These are phyloP conservation scores for Marronus borbonicus DNA, from an alignment of 2,888 invertebrate species.

Conservation along the genomic window DNA sequence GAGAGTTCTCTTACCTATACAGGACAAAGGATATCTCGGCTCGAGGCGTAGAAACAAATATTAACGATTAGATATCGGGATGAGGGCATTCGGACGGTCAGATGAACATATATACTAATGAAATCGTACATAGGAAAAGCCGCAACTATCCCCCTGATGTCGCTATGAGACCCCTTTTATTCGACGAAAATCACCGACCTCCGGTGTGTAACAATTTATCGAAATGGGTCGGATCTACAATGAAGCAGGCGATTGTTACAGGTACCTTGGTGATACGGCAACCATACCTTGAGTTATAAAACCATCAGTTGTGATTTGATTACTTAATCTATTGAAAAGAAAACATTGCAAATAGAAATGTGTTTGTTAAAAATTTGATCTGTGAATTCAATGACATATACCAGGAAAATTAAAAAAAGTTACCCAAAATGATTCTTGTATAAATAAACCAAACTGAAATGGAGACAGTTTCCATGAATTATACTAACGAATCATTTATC, in stretches of 20 bases:
- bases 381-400: no score
- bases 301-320: no score
- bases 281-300: no score
- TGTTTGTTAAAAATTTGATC: no score
- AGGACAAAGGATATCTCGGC: conserved; percentile 11
- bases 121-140: conserved; percentile 26
- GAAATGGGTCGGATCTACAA: neutral
- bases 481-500: conserved; percentile 7
- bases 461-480: neutral
- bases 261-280: no score
- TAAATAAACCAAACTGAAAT: neutral
- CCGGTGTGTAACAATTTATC: conserved; percentile 16
- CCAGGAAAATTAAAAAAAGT: no score
- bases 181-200: conserved; percentile 21
- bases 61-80: conserved; percentile 47
- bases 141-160: conserved; percentile 7
- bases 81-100: conserved; percentile 22
- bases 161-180: conserved; percentile 21
- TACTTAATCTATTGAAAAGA: neutral
- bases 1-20: conserved; percentile 1
- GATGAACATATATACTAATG: conserved; percentile 30
- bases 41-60: conserved; percentile 36
- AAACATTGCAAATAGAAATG: no score
- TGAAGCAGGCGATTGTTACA: no score
- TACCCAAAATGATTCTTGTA: neutral